Evolutionary conservation across 2,113 vertebrate species (phyloP).

Genomic region (Coturnix japonica): DNA sequence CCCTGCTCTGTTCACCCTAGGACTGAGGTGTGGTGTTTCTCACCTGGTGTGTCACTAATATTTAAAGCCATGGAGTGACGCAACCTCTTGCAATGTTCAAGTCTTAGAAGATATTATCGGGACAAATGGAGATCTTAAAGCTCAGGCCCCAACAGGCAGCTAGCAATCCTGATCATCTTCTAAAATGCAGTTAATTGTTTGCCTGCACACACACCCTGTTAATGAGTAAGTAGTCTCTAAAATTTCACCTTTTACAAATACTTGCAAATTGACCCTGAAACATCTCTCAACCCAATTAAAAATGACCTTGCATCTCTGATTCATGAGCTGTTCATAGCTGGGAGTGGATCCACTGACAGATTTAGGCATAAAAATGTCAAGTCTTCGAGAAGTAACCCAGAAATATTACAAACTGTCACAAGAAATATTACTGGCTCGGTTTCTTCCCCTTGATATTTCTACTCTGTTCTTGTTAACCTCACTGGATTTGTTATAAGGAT

Average conservation of each 20-base stretch:
- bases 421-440: not conserved
- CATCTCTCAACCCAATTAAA: not conserved
- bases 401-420: not conserved
- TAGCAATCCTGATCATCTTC: not conserved
- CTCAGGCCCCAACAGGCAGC: constrained; percentile 58
- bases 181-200: constrained; percentile 25
- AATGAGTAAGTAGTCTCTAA: not conserved
- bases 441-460: not conserved
- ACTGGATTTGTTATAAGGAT: not conserved
- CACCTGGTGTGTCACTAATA: not conserved
- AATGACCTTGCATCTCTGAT: not conserved
- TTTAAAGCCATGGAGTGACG: constrained; percentile 11
- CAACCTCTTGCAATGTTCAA: not conserved
- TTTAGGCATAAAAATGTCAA: not conserved
- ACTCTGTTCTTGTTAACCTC: not conserved
- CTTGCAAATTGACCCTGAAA: not conserved
- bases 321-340: not conserved
- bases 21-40: not conserved
- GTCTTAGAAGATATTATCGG: constrained; percentile 36
- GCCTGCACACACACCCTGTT: constrained; percentile 29
- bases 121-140: not conserved
- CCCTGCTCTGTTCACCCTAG: not conserved
- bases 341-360: not conserved
- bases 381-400: not conserved
- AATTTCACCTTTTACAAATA: constrained; percentile 3